Percentiles rank a stretch among this genome's conserved stretches.
Evolutionary conservation across 2,888 invertebrate genomes (phyloP).

Genomic region (Empis stercorea): DNA sequence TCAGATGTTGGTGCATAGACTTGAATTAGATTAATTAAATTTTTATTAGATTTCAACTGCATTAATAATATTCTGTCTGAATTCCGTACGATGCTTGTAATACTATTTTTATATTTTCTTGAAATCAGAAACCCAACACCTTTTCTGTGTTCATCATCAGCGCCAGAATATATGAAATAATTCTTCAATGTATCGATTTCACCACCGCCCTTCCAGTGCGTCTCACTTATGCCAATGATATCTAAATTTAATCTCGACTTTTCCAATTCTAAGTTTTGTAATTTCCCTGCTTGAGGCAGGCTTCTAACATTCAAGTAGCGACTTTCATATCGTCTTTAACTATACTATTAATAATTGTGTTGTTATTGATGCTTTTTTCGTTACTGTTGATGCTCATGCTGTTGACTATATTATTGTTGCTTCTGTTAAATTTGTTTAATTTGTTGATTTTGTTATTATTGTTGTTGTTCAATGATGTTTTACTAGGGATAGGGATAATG

Average conservation of each 20-base stretch:
- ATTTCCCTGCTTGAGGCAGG: not conserved
- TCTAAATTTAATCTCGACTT: not conserved
- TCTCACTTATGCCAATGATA: not conserved
- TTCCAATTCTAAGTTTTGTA: not conserved
- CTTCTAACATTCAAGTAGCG: not conserved
- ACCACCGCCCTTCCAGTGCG: not conserved
- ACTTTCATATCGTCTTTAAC: no score
- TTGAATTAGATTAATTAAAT: not conserved
- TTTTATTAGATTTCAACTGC: no score
- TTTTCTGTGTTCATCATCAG: not conserved
- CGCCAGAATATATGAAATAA: not conserved
- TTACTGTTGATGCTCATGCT: no score
- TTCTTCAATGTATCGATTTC: not conserved
- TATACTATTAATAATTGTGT: no score
- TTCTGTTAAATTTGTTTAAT: no score
- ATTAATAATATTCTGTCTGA: not conserved
- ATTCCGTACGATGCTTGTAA: not conserved
- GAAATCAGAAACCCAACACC: not conserved
- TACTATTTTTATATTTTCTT: not conserved
- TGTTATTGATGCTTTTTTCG: no score
- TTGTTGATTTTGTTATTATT: not conserved
- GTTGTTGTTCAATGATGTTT: not conserved
- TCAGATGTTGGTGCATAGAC: not conserved
- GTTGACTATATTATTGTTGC: no score
- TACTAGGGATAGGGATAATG: not conserved